Percentiles rank a stretch among this genome's conserved stretches.
These are phyloP conservation scores for Cynodonichthys magdalenae DNA, from an alignment of 2,797 vertebrate species.

Conservation along the genomic window DNA sequence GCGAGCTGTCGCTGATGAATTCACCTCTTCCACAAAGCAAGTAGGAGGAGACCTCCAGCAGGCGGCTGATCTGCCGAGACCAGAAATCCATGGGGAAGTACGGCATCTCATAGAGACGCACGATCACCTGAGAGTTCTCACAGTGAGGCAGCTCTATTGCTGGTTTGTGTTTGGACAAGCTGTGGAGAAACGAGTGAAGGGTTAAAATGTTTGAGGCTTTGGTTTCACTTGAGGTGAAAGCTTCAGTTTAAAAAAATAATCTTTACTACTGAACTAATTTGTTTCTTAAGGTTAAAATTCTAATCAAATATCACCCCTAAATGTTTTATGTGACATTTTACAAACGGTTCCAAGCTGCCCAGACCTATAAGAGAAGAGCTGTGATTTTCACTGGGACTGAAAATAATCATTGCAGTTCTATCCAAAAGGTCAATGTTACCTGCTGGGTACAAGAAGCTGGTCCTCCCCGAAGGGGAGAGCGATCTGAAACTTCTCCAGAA, in stretches of 20 bases:
- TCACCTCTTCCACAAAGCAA: slow-evolving; percentile 91
- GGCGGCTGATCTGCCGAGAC: slow-evolving; percentile 91
- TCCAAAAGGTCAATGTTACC: slow-evolving; percentile 69
- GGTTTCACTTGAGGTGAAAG: too few relatives aligned
- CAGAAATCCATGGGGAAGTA: slow-evolving; percentile 98
- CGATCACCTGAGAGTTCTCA: slow-evolving; percentile 93
- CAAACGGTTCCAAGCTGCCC: too few relatives aligned
- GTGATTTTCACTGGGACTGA: too few relatives aligned
- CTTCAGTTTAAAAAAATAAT: too few relatives aligned
- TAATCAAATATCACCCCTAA: too few relatives aligned
- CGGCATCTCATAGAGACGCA: slow-evolving; percentile 95
- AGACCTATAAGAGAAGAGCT: too few relatives aligned
- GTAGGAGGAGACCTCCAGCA: slow-evolving; percentile 91
- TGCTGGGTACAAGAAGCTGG: slow-evolving; percentile 93
- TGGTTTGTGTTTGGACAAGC: slow-evolving; percentile 90
- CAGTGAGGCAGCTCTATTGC: slow-evolving; percentile 93
- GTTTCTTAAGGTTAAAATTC: too few relatives aligned
- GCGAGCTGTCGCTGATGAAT: too few relatives aligned
- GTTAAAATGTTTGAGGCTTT: not conserved
- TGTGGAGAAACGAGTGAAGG: slow-evolving; percentile 46
- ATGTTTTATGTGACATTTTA: too few relatives aligned
- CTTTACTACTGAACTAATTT: too few relatives aligned
- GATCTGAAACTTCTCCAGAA: slow-evolving; percentile 96
- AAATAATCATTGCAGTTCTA: too few relatives aligned
- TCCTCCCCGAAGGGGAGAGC: slow-evolving; percentile 91